Evolutionary conservation across 2,113 vertebrate genomes (phyloP).

Genomic region (Cnemophilus loriae): DNA sequence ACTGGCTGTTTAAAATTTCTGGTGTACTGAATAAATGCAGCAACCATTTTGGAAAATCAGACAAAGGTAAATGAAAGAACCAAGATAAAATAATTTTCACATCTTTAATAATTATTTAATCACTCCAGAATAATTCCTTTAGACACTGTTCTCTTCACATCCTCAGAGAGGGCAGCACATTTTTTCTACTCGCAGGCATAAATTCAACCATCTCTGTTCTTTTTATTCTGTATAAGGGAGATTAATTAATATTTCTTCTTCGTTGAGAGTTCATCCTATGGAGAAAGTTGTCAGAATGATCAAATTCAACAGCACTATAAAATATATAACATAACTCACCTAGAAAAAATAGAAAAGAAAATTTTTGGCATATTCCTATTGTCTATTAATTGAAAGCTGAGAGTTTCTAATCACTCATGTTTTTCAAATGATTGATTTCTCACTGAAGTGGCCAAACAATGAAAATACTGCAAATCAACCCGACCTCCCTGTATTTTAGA

Average conservation of each 20-base stretch:
- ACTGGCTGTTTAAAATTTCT: not conserved
- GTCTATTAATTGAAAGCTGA: not conserved
- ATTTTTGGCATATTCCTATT: not conserved
- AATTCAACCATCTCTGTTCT: not conserved
- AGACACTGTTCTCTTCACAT: not conserved
- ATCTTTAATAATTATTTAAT: not conserved
- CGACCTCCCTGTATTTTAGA: not conserved
- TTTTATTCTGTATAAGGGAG: not conserved
- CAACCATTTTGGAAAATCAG: not conserved
- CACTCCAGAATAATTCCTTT: not conserved
- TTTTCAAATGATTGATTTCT: not conserved
- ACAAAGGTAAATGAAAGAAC: not conserved
- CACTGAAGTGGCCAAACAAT: not conserved
- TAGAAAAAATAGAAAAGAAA: not conserved
- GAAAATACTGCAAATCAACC: not conserved
- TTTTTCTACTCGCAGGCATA: not conserved
- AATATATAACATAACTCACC: not conserved
- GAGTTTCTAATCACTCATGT: not conserved
- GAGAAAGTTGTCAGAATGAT: not conserved
- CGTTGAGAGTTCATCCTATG: not conserved
- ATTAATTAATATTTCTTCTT: not conserved
- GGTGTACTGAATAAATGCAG: not conserved
- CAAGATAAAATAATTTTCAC: not conserved
- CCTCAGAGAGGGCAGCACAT: not conserved
- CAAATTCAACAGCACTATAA: not conserved